Conservation (phyloP, 2,888 invertebrate genomes). For the Mylabris sibirica region DNA sequence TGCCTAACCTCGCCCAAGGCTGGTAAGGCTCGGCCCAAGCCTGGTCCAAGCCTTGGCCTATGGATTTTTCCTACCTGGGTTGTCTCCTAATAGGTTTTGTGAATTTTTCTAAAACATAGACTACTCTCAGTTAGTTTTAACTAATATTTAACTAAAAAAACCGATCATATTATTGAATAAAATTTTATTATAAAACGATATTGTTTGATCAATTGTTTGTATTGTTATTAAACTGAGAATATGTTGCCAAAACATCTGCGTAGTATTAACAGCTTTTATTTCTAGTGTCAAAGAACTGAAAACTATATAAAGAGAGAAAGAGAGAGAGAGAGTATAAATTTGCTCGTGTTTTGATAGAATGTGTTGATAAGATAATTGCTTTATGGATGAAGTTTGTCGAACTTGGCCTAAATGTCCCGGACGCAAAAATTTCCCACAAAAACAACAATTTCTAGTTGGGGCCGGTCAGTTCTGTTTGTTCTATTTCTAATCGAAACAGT, state of each 20-base stretch:
- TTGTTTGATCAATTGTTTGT: no score
- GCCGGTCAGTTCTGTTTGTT: not conserved
- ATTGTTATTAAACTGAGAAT: no score
- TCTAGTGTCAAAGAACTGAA: constrained; percentile 4
- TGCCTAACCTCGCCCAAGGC: no score
- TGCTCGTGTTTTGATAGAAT: not conserved
- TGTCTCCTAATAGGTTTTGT: no score
- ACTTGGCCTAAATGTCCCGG: constrained; percentile 1
- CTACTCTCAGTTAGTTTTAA: no score
- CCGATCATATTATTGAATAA: no score
- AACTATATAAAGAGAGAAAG: not conserved
- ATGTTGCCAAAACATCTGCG: not conserved
- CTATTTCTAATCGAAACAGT: not conserved
- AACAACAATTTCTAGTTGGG: not conserved
- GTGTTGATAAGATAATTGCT: constrained; percentile 9
- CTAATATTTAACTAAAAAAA: no score
- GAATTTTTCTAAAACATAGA: no score
- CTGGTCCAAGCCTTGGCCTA: no score
- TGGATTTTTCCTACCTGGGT: no score
- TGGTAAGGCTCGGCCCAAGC: no score
- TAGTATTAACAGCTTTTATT: not conserved
- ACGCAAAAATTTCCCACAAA: not conserved
- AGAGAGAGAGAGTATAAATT: not conserved
- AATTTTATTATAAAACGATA: no score
- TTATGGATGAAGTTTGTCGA: constrained; percentile 9